Conservation (phyloP, 2,113 vertebrate genomes). For the Globicephala melas region DNA sequence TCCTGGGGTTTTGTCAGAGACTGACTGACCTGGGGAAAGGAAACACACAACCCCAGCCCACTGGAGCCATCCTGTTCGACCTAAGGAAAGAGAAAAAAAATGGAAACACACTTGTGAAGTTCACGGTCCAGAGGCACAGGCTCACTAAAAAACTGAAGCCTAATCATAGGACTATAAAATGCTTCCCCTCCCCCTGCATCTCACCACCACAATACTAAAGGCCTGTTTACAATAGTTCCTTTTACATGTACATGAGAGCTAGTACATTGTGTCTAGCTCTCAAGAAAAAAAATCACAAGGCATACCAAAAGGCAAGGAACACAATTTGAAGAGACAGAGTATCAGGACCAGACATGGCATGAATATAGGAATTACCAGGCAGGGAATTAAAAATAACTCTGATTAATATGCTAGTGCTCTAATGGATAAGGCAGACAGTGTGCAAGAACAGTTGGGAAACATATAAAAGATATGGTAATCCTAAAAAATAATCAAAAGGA, state of each 20-base stretch:
- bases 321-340: not conserved
- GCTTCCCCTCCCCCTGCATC: not conserved
- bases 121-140: not conserved
- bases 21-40: not conserved
- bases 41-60: not conserved
- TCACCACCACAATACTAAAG: not conserved
- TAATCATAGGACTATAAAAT: not conserved
- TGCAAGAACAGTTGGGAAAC: not conserved
- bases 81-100: not conserved
- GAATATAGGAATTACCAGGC: not conserved
- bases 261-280: not conserved
- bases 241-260: too few relatives aligned
- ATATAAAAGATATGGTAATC: not conserved
- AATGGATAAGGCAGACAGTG: not conserved
- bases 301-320: not conserved
- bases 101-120: not conserved
- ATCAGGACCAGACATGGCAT: not conserved
- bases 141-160: not conserved
- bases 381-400: not conserved
- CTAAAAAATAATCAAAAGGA: not conserved
- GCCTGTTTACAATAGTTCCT: not conserved
- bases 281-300: not conserved
- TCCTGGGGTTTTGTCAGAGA: not conserved
- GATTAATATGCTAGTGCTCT: not conserved
- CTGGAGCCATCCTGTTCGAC: not conserved